Base-by-base conservation (phyloP, 2,888 invertebrate genomes). In the Mythimna vitellina region DNA sequence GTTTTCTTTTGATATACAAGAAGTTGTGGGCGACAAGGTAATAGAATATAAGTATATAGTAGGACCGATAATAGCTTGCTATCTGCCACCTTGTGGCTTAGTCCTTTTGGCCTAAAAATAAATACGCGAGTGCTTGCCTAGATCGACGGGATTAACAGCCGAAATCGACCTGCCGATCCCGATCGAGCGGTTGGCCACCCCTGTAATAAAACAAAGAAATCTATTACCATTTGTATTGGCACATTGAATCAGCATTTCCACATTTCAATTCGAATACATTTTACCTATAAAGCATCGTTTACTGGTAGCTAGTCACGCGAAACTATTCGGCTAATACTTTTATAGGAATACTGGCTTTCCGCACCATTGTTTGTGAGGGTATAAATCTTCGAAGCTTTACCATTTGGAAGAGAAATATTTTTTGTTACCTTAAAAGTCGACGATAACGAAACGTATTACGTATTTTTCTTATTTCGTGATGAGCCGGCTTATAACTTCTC, bases 241-340 rank as follows among this genome's bases (percentile, higher is more conserved):
- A 32, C 46, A 65, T 25, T 38, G n/a, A 75, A 68, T 69, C 63
- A 65, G 68, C 56, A 67, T 68, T 80, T 46, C 32, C 42, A 76
- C 69, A 72, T 72, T 77, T 77, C 72, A 81, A 67, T 67, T 58
- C 42, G 20, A 63, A 72, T 77, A 54, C 49, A 56, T 78, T 78
- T 78, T 61, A 64, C 29, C 81, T 32, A 81, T 81, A 81, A 81
- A 76, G 53, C 70, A 56, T 62, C 17, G 61, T 56, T 65, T 71
- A 81, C 76, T 53, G 60, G 42, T 60, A 12, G 68, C 32, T 54
- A 70, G 80, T 78, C 80, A 80, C 82, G 82, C 67, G 60, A 63
- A 73, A 62, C 65, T 65, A 73, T 78, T 71, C 38, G 17, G 58
- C 58, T 60, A 53, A 77, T 70, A 70, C n/a, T 70, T 73, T 69